Conservation (phyloP, 2,797 vertebrate genomes). For the Cercopithecus neglectus region DNA sequence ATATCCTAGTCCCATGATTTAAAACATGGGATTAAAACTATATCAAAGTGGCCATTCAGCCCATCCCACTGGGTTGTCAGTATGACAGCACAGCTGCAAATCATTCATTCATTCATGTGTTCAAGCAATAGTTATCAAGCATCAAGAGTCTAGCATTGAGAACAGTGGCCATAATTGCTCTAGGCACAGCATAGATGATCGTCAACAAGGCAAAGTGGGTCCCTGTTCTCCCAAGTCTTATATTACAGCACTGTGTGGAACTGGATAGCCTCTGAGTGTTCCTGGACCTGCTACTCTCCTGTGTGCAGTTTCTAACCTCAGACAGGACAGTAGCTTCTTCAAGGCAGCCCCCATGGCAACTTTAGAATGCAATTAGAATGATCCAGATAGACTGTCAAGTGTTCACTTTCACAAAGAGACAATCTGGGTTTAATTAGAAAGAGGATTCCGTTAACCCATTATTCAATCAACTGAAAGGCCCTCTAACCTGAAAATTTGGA, state of each 20-base stretch:
- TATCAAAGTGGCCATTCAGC: not conserved
- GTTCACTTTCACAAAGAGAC: slow-evolving; percentile 62
- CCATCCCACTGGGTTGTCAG: not conserved
- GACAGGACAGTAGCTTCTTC: slow-evolving; percentile 5
- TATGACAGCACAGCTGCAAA: not conserved
- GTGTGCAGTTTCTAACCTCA: not conserved
- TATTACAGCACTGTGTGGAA: not conserved
- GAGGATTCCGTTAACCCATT: slow-evolving; percentile 73
- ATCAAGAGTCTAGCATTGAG: not conserved
- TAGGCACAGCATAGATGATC: not conserved
- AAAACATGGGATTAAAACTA: not conserved
- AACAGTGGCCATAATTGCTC: not conserved
- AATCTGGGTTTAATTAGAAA: slow-evolving; percentile 68
- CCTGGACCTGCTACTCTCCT: not conserved
- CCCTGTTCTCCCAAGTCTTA: not conserved
- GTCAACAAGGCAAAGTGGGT: not conserved
- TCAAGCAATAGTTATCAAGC: not conserved
- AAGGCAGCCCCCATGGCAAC: not conserved
- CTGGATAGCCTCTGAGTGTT: not conserved
- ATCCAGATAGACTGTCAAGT: slow-evolving; percentile 63
- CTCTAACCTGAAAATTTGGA: slow-evolving; percentile 73
- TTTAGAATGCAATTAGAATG: slow-evolving; percentile 63
- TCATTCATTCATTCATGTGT: not conserved
- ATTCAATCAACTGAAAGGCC: slow-evolving; percentile 69
- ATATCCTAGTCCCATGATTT: not conserved